These are phyloP conservation scores for Cepaea hortensis DNA, from an alignment of 2,888 invertebrate species.

Conservation along the genomic window DNA sequence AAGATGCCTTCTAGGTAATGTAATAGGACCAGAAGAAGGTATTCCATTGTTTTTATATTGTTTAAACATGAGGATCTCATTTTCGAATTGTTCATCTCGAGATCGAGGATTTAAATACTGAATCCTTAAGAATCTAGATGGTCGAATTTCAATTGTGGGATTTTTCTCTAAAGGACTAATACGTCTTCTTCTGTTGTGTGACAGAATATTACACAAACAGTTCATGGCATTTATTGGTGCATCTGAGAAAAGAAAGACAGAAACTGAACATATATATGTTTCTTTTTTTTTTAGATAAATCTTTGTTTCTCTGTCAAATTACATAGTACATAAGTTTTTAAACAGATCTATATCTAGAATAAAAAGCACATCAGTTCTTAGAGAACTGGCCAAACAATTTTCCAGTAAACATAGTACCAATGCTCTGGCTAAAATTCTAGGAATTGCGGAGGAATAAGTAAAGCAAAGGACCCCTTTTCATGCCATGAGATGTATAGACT, in stretches of 20 bases:
- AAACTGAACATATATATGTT: not conserved
- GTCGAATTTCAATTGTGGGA: slow-evolving; percentile 59
- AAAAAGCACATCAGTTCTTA: no score
- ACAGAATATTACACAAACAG: not conserved
- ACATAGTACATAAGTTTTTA: no score
- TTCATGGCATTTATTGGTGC: not conserved
- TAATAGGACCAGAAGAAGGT: slow-evolving; percentile 45
- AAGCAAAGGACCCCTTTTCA: no score
- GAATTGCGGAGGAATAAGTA: no score
- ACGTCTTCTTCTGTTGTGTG: not conserved
- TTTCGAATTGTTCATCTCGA: slow-evolving; percentile 64
- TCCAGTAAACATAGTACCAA: no score
- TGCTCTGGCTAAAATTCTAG: no score
- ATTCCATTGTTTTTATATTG: slow-evolving; percentile 54
- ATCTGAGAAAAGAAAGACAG: not conserved
- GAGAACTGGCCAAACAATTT: no score
- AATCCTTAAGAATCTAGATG: slow-evolving; percentile 60
- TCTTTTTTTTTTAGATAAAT: not conserved
- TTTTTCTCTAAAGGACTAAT: slow-evolving; percentile 32
- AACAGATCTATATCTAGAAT: no score
- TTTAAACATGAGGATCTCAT: slow-evolving; percentile 62
- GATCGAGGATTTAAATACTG: slow-evolving; percentile 64
- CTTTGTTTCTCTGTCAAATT: no score
- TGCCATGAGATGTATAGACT: no score
- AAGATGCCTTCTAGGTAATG: slow-evolving; percentile 26